Percentiles rank a stretch among this genome's conserved stretches.
Conservation (phyloP, 1,140 invertebrate genomes). For the Aphaenogaster rudis region DNA sequence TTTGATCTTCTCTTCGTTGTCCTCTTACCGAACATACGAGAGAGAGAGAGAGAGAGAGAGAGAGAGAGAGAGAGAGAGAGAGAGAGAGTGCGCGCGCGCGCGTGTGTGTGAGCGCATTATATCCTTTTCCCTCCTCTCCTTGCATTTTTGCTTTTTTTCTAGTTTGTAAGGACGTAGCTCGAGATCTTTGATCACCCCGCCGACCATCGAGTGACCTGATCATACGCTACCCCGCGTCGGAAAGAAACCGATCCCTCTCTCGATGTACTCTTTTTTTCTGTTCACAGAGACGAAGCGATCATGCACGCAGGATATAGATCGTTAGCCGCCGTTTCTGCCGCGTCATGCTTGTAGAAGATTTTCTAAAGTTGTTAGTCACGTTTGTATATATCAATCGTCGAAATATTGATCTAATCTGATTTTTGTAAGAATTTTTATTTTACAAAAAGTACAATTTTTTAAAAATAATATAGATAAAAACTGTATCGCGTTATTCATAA, state of each 20-base stretch:
- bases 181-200: conserved; percentile 81
- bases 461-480: background rate
- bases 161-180: conserved; percentile 71
- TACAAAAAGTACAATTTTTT: background rate
- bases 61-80: background rate
- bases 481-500: background rate
- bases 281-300: conserved; percentile 42
- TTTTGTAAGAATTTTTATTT: background rate
- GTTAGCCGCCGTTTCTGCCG: conserved; percentile 69
- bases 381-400: conserved; percentile 53
- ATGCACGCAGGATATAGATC: conserved; percentile 61
- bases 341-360: conserved; percentile 58
- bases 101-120: background rate
- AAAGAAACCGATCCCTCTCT: conserved; percentile 79
- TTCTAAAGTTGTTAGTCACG: conserved; percentile 22
- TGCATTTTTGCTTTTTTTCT: conserved; percentile 53
- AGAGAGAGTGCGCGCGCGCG: background rate
- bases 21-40: conserved; percentile 15
- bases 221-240: conserved; percentile 76
- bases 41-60: background rate
- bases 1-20: conserved; percentile 42
- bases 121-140: conserved; percentile 32
- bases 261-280: conserved; percentile 36
- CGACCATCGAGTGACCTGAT: conserved; percentile 79
- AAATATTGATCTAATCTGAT: conserved; percentile 1